Evolutionary conservation across 2,888 invertebrate species (phyloP).

Genomic region (Orthonychiurus folsomi): DNA sequence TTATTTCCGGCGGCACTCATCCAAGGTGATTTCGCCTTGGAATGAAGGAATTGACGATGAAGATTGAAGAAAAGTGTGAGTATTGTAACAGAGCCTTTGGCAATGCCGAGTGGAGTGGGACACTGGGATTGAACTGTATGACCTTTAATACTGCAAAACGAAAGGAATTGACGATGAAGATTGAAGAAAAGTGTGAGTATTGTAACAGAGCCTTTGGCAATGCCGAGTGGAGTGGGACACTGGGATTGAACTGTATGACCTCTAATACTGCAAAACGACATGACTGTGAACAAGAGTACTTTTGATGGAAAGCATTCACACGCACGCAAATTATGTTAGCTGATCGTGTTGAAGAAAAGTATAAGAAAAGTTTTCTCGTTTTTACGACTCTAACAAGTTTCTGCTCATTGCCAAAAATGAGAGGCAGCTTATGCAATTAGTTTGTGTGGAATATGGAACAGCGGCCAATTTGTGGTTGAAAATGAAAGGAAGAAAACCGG

Average conservation of each 20-base stretch:
- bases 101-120: background rate
- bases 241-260: background rate
- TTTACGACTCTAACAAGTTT: background rate
- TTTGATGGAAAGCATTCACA: background rate
- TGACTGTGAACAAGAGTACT: background rate
- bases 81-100: background rate
- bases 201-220: background rate
- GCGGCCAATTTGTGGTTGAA: background rate
- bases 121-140: background rate
- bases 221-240: background rate
- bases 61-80: background rate
- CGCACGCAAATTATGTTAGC: too few relatives aligned
- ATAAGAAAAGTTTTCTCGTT: background rate
- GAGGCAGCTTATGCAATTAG: background rate
- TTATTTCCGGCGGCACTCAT: too few relatives aligned
- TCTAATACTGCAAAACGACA: too few relatives aligned
- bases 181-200: background rate
- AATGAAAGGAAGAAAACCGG: slow-evolving; percentile 1
- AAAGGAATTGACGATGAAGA: background rate
- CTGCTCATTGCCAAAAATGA: background rate
- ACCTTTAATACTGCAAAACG: background rate
- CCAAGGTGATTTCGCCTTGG: too few relatives aligned
- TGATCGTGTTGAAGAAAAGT: background rate
- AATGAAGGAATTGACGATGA: background rate
- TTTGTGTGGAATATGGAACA: background rate